Percentiles rank a stretch among this genome's conserved stretches.
Evolutionary conservation across 2,113 vertebrate species (phyloP).

Genomic region (Macquaria australasica): DNA sequence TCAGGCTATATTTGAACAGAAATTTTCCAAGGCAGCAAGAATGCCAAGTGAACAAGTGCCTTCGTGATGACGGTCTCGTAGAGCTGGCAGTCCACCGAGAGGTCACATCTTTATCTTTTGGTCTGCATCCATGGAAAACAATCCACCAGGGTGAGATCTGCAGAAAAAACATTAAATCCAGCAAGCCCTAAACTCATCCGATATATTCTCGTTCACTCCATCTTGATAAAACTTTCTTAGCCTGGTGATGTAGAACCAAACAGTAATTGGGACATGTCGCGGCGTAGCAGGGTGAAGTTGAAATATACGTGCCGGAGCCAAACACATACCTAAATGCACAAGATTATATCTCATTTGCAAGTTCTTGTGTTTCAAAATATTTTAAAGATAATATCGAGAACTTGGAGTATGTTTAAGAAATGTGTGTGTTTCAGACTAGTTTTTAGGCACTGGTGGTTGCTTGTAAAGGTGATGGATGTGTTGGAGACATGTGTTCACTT

Average conservation of each 20-base stretch:
- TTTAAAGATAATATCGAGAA: slow-evolving; percentile 29
- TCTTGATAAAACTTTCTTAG: slow-evolving; percentile 44
- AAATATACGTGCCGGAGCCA: slow-evolving; percentile 4
- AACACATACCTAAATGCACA: slow-evolving; percentile 20
- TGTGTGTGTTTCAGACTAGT: slow-evolving; percentile 9
- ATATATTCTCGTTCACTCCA: slow-evolving; percentile 45
- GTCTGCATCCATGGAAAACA: slow-evolving; percentile 80
- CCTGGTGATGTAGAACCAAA: slow-evolving; percentile 17
- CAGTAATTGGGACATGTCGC: neutral
- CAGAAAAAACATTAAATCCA: slow-evolving; percentile 63
- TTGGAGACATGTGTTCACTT: slow-evolving; percentile 62
- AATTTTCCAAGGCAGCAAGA: slow-evolving; percentile 46
- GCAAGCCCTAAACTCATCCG: slow-evolving; percentile 22
- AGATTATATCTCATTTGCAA: slow-evolving; percentile 41
- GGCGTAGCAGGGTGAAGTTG: neutral
- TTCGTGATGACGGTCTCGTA: slow-evolving; percentile 43
- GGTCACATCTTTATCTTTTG: slow-evolving; percentile 81
- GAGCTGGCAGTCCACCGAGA: slow-evolving; percentile 50
- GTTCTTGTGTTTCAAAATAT: slow-evolving; percentile 31
- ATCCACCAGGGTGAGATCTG: slow-evolving; percentile 58
- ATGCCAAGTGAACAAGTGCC: slow-evolving; percentile 51
- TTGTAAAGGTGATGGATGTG: slow-evolving; percentile 49
- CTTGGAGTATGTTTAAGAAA: neutral
- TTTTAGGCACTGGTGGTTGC: slow-evolving; percentile 7
- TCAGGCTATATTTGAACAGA: slow-evolving; percentile 42